Evolutionary conservation across 2,113 vertebrate genomes (phyloP).

Genomic region (Toxotes chatareus): DNA sequence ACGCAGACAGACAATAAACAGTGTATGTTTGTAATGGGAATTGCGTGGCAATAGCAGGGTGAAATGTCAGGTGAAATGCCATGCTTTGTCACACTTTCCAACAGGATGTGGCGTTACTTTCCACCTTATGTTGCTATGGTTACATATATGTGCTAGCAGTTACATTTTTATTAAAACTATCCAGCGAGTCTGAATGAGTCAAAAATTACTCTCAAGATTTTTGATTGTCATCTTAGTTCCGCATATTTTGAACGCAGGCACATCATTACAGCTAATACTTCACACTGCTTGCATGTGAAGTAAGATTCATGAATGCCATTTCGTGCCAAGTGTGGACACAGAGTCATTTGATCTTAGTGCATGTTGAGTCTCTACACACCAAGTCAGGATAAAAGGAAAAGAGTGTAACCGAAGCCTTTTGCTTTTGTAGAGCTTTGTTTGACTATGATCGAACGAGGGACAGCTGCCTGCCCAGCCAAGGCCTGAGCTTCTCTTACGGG

Average conservation of each 20-base stretch:
- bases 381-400: not conserved
- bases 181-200: not conserved
- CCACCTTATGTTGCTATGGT: not conserved
- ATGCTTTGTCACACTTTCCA: not conserved
- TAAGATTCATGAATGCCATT: slow-evolving; percentile 21
- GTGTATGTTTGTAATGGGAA: slow-evolving; percentile 18
- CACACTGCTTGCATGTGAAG: not conserved
- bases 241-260: not conserved
- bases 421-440: slow-evolving; percentile 91
- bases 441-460: slow-evolving; percentile 98
- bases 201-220: not conserved
- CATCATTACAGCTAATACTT: not conserved
- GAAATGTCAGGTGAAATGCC: slow-evolving; percentile 16
- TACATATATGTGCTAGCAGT: not conserved
- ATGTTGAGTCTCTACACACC: not conserved
- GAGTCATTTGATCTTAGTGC: not conserved
- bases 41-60: slow-evolving; percentile 1
- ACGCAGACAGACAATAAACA: slow-evolving; percentile 6
- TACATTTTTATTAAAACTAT: not conserved
- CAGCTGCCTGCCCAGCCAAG: slow-evolving; percentile 98
- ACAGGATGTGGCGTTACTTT: not conserved
- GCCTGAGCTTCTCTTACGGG: slow-evolving; percentile 97
- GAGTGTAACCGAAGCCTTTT: slow-evolving; percentile 38
- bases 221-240: not conserved
- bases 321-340: slow-evolving; percentile 12